phyloP scores from a whole-genome alignment of 37 sponge, comb jelly and placozoan species.

The Hormiphora californensis region DNA sequence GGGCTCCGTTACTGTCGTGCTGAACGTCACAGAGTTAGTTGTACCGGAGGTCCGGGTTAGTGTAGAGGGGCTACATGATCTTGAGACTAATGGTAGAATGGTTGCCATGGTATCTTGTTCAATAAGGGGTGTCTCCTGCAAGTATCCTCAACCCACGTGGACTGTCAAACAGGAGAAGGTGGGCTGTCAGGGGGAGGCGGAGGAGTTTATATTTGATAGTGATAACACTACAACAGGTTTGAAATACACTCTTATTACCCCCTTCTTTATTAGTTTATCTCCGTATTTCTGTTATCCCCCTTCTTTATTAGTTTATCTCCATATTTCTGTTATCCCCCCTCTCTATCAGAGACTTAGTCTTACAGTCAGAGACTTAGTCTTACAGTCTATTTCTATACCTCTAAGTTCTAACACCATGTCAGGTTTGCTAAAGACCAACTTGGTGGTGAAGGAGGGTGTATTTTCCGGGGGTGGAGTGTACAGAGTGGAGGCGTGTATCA shows the following conservation, averaged over 20 bases:
- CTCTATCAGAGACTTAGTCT: too few relatives aligned
- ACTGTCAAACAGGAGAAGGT: too few relatives aligned
- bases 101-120: not conserved
- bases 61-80: not conserved
- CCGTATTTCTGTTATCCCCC: too few relatives aligned
- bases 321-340: too few relatives aligned
- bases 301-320: too few relatives aligned
- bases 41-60: not conserved
- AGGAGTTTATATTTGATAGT: too few relatives aligned
- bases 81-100: not conserved
- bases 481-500: slow-evolving; percentile 28
- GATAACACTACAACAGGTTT: too few relatives aligned
- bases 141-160: not conserved
- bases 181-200: too few relatives aligned
- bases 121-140: not conserved
- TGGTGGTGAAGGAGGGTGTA: slow-evolving; percentile 27
- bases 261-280: too few relatives aligned
- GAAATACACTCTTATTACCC: too few relatives aligned
- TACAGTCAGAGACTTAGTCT: too few relatives aligned
- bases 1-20: not conserved
- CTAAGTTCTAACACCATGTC: not conserved
- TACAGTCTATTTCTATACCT: not conserved
- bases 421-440: not conserved
- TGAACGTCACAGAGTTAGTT: slow-evolving; percentile 32
- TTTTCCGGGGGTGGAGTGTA: not conserved